Conservation (phyloP, 2,113 vertebrate species). For the Amazona guildingii region DNA sequence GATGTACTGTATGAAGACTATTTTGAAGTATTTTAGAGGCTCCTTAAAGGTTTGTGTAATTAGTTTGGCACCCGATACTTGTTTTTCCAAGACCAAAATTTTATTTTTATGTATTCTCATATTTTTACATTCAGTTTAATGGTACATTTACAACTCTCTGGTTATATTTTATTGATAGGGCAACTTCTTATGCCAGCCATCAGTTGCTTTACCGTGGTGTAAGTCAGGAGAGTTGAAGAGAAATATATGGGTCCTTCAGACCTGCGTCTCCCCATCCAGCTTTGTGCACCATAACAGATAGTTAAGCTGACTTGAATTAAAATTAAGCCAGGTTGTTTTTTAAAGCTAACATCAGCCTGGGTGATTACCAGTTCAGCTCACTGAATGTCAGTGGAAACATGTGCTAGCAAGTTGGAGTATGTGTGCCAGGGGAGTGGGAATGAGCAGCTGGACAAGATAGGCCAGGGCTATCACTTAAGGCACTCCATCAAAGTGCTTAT, state of each 20-base stretch:
- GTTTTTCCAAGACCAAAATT: background rate
- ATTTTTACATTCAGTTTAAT: background rate
- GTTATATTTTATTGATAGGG: background rate
- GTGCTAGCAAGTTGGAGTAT: background rate
- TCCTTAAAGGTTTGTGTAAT: background rate
- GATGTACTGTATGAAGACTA: background rate
- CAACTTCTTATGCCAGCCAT: background rate
- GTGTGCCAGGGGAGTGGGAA: background rate
- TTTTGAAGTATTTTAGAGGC: background rate
- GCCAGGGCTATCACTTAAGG: fast-evolving
- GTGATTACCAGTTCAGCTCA: background rate
- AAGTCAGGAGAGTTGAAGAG: background rate
- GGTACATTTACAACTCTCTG: background rate
- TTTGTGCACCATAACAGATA: background rate
- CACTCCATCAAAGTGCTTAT: background rate
- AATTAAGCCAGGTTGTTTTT: background rate
- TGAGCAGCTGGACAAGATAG: background rate
- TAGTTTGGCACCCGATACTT: background rate
- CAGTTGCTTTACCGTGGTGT: background rate
- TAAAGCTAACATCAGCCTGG: background rate
- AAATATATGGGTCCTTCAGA: background rate
- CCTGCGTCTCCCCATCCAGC: background rate
- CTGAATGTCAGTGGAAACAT: background rate
- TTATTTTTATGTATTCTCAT: background rate
- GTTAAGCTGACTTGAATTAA: background rate